Base-by-base conservation (phyloP, 2,113 vertebrate genomes). In the Sturnira hondurensis region DNA sequence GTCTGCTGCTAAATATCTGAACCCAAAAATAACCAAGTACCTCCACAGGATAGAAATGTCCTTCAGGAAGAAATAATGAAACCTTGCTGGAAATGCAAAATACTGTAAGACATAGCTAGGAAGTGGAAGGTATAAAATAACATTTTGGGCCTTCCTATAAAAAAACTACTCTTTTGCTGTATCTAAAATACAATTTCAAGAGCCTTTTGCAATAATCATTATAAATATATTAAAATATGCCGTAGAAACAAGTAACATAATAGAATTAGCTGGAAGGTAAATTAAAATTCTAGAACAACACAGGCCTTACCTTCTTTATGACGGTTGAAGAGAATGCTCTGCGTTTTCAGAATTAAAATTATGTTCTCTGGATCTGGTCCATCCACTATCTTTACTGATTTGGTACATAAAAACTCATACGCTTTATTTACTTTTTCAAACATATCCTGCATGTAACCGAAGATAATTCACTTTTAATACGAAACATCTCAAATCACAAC, bases 341-440 rank as follows among this genome's bases (percentile, higher is more conserved):
- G 99, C 65, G 99, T 98, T 98, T 99, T 99, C 93, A 99, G 98
- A 97, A 99, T 99, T 96, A 99, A 99, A 97, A 99, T 99, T 76
- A 99, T 99, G 98, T 99, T 99, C 97, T 99, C 99, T 84, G 99
- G 99, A 98, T 99, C 99, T 6, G 99, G 99, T 0, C 99, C 99
- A 91, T 99, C 99, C 36, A 99, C 86, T 92, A 99, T 98, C 97
- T 99, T 99, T 9, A 99, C 98, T 70, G 99, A 99, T 96, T 99
- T 99, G 54, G 99, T 99, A 98, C 99, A 99, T 17, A 99, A 98
- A 97, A 99, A 99, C 98, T 99, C 99, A 38, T 99, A 99, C 0
- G 99, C 99, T 97, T 99, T 99, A 98, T 99, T 99, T 78, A 99
- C 99, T 97, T 99, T 99, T 97, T 99, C 99, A 99, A 99, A 99